These are phyloP conservation scores for Chelonus formosanus DNA, from an alignment of 2,888 invertebrate genomes.

Conservation along the genomic window DNA sequence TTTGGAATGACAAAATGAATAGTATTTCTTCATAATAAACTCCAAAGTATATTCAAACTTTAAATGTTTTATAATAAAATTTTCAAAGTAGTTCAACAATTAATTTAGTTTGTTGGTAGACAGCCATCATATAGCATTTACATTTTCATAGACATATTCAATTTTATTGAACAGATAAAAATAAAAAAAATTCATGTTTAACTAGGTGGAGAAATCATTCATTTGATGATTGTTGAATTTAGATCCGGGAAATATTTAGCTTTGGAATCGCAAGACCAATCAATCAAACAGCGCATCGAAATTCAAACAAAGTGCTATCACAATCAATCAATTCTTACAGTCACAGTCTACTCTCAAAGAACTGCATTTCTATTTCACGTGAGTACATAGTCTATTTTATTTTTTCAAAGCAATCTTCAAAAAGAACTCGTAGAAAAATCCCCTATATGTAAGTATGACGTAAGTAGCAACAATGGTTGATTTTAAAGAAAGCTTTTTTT, in stretches of 20 bases:
- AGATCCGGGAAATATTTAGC: conserved; percentile 43
- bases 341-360: conserved; percentile 43
- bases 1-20: no score
- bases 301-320: conserved; percentile 45
- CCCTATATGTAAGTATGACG: background rate
- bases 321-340: conserved; percentile 45
- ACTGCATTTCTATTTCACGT: conserved; percentile 51
- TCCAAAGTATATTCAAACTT: no score
- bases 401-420: background rate
- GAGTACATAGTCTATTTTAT: conserved; percentile 35
- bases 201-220: conserved; percentile 43
- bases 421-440: background rate
- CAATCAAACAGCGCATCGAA: conserved; percentile 46
- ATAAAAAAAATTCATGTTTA: conserved; percentile 19
- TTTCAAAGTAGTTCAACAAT: no score
- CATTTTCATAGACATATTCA: no score
- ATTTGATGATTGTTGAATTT: conserved; percentile 46
- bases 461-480: no score
- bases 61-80: no score
- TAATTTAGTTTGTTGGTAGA: no score
- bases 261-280: conserved; percentile 46
- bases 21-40: no score
- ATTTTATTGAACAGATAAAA: background rate
- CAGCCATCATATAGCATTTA: no score
- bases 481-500: background rate